phyloP scores from a whole-genome alignment of 2,113 vertebrate genomes.

The Rana temporaria region DNA sequence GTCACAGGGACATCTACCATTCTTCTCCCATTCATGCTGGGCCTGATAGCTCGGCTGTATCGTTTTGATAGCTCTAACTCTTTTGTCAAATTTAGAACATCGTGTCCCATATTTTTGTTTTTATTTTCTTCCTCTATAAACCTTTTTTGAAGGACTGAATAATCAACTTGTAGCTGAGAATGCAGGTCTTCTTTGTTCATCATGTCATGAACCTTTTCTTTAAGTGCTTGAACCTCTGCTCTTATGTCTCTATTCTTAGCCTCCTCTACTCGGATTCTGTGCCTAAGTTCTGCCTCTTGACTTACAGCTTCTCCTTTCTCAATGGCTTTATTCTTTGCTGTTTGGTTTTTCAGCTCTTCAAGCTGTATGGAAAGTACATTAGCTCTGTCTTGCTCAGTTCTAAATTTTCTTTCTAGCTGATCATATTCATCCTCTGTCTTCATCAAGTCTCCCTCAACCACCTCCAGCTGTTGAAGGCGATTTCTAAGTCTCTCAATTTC shows the following conservation, averaged over 20 bases:
- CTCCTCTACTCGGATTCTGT: slow-evolving; percentile 87
- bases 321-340: slow-evolving; percentile 87
- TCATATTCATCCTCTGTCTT: slow-evolving; percentile 97
- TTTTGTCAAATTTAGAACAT: slow-evolving; percentile 80
- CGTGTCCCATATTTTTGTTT: slow-evolving; percentile 84
- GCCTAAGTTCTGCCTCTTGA: slow-evolving; percentile 85
- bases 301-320: slow-evolving; percentile 87
- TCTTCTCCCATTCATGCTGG: slow-evolving; percentile 84
- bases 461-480: slow-evolving; percentile 88
- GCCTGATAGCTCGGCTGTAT: slow-evolving; percentile 86
- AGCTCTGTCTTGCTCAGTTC: slow-evolving; percentile 91
- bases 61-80: slow-evolving; percentile 89
- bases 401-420: slow-evolving; percentile 90
- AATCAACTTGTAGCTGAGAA: slow-evolving; percentile 90
- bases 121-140: slow-evolving; percentile 86
- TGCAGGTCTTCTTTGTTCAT: slow-evolving; percentile 98
- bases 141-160: slow-evolving; percentile 85
- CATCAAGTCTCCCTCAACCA: slow-evolving; percentile 93
- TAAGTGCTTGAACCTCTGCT: slow-evolving; percentile 88
- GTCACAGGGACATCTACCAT: slow-evolving; percentile 86
- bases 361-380: slow-evolving; percentile 85
- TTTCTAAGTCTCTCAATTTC: slow-evolving; percentile 91
- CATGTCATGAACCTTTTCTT: slow-evolving; percentile 95
- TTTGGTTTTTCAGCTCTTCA: slow-evolving; percentile 90
- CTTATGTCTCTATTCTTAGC: slow-evolving; percentile 83